A percentile compares a stretch with the other conserved stretches of the same genome.
These are phyloP conservation scores for Ooceraea biroi DNA, from an alignment of 1,140 invertebrate genomes.

Conservation along the genomic window DNA sequence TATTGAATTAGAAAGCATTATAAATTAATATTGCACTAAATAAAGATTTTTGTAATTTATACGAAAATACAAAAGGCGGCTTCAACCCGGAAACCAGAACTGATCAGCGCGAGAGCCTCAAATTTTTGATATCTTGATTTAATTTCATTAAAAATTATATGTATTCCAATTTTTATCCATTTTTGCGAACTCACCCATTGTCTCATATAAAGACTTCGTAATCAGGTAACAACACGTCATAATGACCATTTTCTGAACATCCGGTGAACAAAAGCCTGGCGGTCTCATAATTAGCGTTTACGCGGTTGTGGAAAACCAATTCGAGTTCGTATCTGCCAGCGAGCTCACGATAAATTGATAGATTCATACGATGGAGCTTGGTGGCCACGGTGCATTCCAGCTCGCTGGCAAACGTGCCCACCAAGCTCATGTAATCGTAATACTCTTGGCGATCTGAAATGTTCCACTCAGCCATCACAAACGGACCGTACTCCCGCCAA, in stretches of 20 bases:
- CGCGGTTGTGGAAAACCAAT: conserved; percentile 76
- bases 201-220: not conserved
- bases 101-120: no score
- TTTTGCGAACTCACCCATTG: not conserved
- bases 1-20: conserved; percentile 6
- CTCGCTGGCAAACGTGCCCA: conserved; percentile 81
- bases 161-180: not conserved
- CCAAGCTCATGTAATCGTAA: conserved; percentile 76
- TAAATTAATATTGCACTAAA: not conserved
- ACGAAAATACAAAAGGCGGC: no score
- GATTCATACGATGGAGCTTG: conserved; percentile 78
- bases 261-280: conserved; percentile 80
- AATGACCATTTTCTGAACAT: conserved; percentile 80
- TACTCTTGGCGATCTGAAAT: conserved; percentile 76
- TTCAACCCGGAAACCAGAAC: no score
- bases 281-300: conserved; percentile 65
- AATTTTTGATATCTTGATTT: not conserved
- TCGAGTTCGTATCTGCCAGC: conserved; percentile 69
- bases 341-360: conserved; percentile 80
- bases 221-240: conserved; percentile 77
- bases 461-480: conserved; percentile 81
- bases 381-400: conserved; percentile 81
- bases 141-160: not conserved
- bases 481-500: conserved; percentile 79
- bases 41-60: not conserved